A percentile compares a stretch with the other conserved stretches of the same genome.
Conservation (phyloP, 2,888 invertebrate species). For the Eustalomyia histrio region DNA sequence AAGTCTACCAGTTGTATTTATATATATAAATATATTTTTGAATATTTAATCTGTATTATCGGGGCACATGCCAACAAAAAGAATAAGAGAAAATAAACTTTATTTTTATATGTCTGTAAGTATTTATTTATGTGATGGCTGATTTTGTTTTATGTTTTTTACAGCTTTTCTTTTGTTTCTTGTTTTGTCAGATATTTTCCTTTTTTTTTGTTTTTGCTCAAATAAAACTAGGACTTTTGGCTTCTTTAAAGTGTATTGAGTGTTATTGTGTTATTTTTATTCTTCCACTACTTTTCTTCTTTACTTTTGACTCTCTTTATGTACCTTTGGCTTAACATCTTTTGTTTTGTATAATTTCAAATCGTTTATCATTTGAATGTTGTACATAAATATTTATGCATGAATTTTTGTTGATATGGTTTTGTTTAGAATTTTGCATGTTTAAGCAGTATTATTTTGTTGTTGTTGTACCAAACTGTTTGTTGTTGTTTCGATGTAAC, state of each 20-base stretch:
- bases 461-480: too few species aligned
- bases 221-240: slow-evolving; percentile 2
- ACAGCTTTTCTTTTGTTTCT: slow-evolving; percentile 37
- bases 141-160: slow-evolving; percentile 39
- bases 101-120: slow-evolving; percentile 10
- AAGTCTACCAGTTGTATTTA: not conserved
- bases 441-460: too few species aligned
- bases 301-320: not conserved
- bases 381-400: not conserved
- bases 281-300: not conserved
- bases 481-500: too few species aligned
- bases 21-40: slow-evolving; percentile 69
- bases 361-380: not conserved
- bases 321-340: slow-evolving; percentile 7
- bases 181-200: slow-evolving; percentile 15
- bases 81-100: slow-evolving; percentile 2
- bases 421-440: not conserved
- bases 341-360: slow-evolving; percentile 8
- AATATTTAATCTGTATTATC: slow-evolving; percentile 70
- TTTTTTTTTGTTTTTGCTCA: too few species aligned
- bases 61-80: slow-evolving; percentile 62
- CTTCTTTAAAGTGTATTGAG: not conserved
- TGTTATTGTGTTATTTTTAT: not conserved
- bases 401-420: not conserved
- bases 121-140: slow-evolving; percentile 38